Base-by-base conservation (phyloP, 2,113 vertebrate species). In the Ceratotherium simum region DNA sequence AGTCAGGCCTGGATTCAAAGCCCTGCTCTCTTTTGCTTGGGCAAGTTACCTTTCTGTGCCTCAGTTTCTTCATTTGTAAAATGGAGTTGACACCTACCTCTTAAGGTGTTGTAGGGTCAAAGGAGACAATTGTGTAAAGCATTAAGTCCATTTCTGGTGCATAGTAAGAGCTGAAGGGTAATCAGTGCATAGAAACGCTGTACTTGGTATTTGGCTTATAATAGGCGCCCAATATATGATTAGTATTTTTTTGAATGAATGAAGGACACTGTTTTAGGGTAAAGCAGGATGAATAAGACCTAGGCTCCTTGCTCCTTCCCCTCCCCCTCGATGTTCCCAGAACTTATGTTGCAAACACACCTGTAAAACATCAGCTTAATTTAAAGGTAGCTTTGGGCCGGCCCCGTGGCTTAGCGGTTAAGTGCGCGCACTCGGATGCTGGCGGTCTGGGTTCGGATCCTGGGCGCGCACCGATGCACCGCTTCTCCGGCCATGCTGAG, bases 341-440 rank as follows among this genome's bases (percentile, higher is more conserved):
- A 90, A 97, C 8, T 92, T 83, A 94, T 1, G 5, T 96, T 84
- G 75, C 51, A 76, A 84, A 92, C 20, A 82, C 46, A 76, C 33
- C 39, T 82, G 82, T 93, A 88, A 91, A 95, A 79, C 80, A 64
- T 93, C 60, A 95, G 75, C 62, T 91, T 93, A 82, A 89, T 85
- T 90, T 91, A 92, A 95, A 95, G 75, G 87, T 72, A 84, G 67
- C 58, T 92, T 91, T 96, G n/a, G n/a, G n/a, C n/a, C n/a, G n/a
- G n/a, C n/a, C n/a, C n/a, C n/a, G n/a, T n/a, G n/a, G n/a, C n/a
- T n/a, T n/a, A n/a, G n/a, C n/a, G n/a, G n/a, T n/a, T n/a, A n/a
- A n/a, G n/a, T n/a, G n/a, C n/a, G n/a, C n/a, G n/a, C n/a, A n/a
- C n/a, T n/a, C n/a, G n/a, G n/a, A n/a, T n/a, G n/a, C n/a, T n/a